A percentile compares a stretch with the other conserved stretches of the same genome.
phyloP scores from a whole-genome alignment of 1,140 invertebrate genomes.

The Drosophila simulans region DNA sequence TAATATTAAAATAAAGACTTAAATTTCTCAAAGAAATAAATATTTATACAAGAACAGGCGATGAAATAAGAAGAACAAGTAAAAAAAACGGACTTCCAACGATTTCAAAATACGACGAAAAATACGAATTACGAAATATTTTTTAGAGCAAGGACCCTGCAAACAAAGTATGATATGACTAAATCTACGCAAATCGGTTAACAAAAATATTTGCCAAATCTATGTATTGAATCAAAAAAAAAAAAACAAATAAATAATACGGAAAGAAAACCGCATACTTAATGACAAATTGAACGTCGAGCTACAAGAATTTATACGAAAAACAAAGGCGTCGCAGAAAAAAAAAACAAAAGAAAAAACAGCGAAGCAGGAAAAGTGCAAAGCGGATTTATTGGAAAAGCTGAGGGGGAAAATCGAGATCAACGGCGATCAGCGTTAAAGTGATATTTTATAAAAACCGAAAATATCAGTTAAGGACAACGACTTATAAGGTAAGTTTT shows the following conservation, averaged over 20 bases:
- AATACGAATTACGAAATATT: conserved; percentile 48
- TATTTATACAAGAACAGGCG: conserved; percentile 65
- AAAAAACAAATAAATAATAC: background rate
- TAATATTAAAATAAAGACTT: conserved; percentile 61
- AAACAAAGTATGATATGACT: conserved; percentile 32
- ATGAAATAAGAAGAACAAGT: conserved; percentile 13
- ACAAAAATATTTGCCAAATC: conserved; percentile 65
- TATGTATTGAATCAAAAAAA: conserved; percentile 27
- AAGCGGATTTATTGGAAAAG: conserved; percentile 17
- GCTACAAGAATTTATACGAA: conserved; percentile 70
- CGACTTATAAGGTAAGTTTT: conserved; percentile 69
- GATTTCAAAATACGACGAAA: conserved; percentile 76
- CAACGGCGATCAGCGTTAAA: conserved; percentile 57
- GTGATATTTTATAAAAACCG: conserved; percentile 72
- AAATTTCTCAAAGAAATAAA: conserved; percentile 75
- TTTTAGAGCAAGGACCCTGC: conserved; percentile 37
- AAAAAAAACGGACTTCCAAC: conserved; percentile 76
- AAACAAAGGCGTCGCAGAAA: background rate
- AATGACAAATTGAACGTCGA: conserved; percentile 38
- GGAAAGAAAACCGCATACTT: conserved; percentile 1
- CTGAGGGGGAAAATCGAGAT: conserved; percentile 9
- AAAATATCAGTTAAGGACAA: conserved; percentile 81
- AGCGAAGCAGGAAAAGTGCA: conserved; percentile 5
- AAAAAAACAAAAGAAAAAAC: conserved; percentile 7
- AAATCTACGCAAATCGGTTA: conserved; percentile 43